Evolutionary conservation across 1,140 invertebrate genomes (phyloP).

Genomic region (Pseudobourletiella spinata): DNA sequence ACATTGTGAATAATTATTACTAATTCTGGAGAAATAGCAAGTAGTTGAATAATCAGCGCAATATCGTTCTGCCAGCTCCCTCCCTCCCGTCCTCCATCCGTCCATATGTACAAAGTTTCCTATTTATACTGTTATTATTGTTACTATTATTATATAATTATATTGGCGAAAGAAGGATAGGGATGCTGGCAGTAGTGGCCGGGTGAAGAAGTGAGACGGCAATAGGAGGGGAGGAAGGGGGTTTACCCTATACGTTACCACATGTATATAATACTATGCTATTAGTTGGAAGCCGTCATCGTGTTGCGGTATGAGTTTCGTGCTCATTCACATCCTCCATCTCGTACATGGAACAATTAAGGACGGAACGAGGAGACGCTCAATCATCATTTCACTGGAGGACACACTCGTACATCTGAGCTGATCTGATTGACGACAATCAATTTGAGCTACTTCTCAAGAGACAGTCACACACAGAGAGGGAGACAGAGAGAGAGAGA

Average conservation of each 20-base stretch:
- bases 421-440: conserved; percentile 20
- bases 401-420: background rate
- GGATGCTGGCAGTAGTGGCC: background rate
- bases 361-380: conserved; percentile 12
- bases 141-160: too few species aligned
- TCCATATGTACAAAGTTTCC: background rate
- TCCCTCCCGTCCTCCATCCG: too few species aligned
- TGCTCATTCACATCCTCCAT: conserved; percentile 12
- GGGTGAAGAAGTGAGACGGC: too few species aligned
- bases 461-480: background rate
- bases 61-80: conserved; percentile 14
- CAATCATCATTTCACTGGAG: conserved; percentile 18
- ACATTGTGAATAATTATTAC: conserved; percentile 31
- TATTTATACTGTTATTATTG: too few species aligned
- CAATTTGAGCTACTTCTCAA: conserved; percentile 3
- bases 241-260: too few species aligned
- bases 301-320: conserved; percentile 13
- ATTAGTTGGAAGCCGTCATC: too few species aligned
- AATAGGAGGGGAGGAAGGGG: too few species aligned
- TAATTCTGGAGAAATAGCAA: conserved; percentile 24
- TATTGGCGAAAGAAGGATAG: too few species aligned
- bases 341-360: conserved; percentile 24
- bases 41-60: conserved; percentile 22
- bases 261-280: too few species aligned
- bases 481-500: too few species aligned